Conservation (phyloP, 2,888 invertebrate species). For the Drosophila acutilabella region DNA sequence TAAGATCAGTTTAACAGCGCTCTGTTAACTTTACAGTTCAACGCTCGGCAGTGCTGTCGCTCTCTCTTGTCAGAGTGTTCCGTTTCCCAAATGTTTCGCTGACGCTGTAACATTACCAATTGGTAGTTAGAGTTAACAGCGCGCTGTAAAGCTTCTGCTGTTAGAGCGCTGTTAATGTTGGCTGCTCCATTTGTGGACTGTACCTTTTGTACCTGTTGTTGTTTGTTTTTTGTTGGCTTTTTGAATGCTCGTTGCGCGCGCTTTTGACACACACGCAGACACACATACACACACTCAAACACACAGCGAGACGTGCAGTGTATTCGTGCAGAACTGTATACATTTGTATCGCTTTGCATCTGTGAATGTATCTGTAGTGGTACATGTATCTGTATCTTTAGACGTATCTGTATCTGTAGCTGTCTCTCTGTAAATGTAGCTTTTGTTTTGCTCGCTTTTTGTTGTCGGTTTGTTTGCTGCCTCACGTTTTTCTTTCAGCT, state of each 20-base stretch:
- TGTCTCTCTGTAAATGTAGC: conserved; percentile 46
- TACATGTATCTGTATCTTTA: too few species aligned
- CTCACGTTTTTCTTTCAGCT: conserved; percentile 66
- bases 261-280: conserved; percentile 56
- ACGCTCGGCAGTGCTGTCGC: neutral
- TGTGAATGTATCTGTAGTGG: conserved; percentile 27
- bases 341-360: conserved; percentile 57
- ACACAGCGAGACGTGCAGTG: conserved; percentile 2
- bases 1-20: conserved; percentile 2
- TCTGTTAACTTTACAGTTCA: neutral
- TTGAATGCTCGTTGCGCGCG: conserved; percentile 74
- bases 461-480: conserved; percentile 52
- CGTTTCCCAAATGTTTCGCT: conserved; percentile 7
- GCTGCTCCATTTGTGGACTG: conserved; percentile 63
- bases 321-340: conserved; percentile 42
- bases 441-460: conserved; percentile 47
- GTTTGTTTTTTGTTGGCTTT: conserved; percentile 55
- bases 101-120: conserved; percentile 12
- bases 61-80: conserved; percentile 8
- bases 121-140: conserved; percentile 30
- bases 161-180: conserved; percentile 24
- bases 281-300: conserved; percentile 6
- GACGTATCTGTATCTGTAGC: conserved; percentile 37
- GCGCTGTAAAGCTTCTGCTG: conserved; percentile 32
- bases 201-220: conserved; percentile 78